Conservation (phyloP, 2,113 vertebrate species). For the Eonycteris spelaea region DNA sequence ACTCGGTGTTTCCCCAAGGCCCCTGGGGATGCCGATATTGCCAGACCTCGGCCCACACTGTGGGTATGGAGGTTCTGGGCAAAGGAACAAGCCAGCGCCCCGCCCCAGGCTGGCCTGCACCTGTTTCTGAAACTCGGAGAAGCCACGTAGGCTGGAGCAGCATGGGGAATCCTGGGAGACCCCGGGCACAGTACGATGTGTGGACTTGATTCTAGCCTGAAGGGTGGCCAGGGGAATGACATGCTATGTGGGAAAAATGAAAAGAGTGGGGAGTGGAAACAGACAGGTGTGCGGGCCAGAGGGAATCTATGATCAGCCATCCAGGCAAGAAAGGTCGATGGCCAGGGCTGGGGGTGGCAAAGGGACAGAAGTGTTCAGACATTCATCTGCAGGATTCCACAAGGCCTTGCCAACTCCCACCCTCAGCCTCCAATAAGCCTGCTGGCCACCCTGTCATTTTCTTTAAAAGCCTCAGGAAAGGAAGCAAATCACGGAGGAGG, state of each 20-base stretch:
- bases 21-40: fast-evolving
- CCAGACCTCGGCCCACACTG: not conserved
- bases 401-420: not conserved
- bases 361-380: not conserved
- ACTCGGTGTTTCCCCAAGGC: not conserved
- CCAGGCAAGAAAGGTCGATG: not conserved
- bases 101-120: not conserved
- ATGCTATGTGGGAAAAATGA: not conserved
- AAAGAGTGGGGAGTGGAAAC: fast-evolving
- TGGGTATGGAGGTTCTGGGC: not conserved
- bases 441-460: constrained; percentile 1
- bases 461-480: constrained; percentile 17
- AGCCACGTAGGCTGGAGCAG: not conserved
- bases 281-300: not conserved
- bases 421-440: not conserved
- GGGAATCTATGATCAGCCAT: not conserved
- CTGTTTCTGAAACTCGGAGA: not conserved
- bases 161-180: not conserved
- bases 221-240: not conserved
- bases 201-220: not conserved
- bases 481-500: constrained; percentile 25
- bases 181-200: not conserved
- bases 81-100: not conserved
- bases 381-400: not conserved
- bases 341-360: not conserved